Base-by-base conservation (phyloP, 2,888 invertebrate genomes). In the Portevinia maculata region DNA sequence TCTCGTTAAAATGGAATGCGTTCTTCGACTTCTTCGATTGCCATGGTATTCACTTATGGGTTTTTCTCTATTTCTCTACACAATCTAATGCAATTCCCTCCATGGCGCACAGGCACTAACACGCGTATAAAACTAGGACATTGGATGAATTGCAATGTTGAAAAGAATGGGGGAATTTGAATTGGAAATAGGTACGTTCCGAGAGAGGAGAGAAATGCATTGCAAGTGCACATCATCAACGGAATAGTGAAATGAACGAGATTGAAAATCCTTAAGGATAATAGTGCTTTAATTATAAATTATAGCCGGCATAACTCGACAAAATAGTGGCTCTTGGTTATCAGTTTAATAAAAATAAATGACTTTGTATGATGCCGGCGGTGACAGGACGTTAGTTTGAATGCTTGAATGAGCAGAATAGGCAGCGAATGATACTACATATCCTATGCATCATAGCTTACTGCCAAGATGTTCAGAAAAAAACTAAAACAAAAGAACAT, bases 61-160 rank as follows among this genome's bases (percentile, higher is more conserved):
- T 57, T 62, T 70, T 70, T 34, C 53, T 53, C 59, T 52, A 50
- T 78, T 69, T 65, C 39, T 24, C 15, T 50, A 53, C 32, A 24
- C 64, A 65, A 73, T 69, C 67, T 50, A 64, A 76, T 76, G 81
- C 81, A 81, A 75, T 81, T 81, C 64, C 52, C 32, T 48, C 6
- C 19, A 39, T 9, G 3, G n/a, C 4, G 15, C 21, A 57, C n/a
- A n/a, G n/a, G 8, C 62, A 64, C 15, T 8, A 8, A 24, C 24
- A 79, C 69, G 50, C 70, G 48, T 75, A 39, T 0, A 17, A 30
- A 81, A 70, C 30, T 70, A 65, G 76, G 70, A 65, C 76, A 76
- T 48, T 60, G 13, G 59, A 60, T 73, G 60, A 60, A 79, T 79
- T 67, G 46, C 53, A 39, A 24, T 48, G 46, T 48, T 13, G 34